Percentiles rank a stretch among this genome's conserved stretches.
Evolutionary conservation across 64 coral and sea anemone species (phyloP).

Genomic region (Hydrozoanthus tunicans): DNA sequence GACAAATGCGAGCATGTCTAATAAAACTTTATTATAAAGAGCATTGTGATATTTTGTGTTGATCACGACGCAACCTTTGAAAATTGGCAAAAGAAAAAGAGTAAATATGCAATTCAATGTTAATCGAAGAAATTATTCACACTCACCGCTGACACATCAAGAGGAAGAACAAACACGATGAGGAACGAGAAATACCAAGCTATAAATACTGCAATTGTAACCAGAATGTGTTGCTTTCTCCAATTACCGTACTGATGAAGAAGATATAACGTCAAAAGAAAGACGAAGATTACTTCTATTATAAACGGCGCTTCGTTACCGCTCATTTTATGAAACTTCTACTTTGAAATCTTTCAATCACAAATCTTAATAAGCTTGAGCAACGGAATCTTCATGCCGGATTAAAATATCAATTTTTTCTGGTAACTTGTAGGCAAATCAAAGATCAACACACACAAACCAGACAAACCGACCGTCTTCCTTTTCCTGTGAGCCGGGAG

Average conservation of each 20-base stretch:
- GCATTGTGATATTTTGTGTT: not conserved
- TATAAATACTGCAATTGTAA: conserved; percentile 91
- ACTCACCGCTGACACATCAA: conserved; percentile 99
- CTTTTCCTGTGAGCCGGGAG: not conserved
- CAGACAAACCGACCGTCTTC: not conserved
- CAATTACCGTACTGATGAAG: conserved; percentile 98
- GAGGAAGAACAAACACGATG: conserved; percentile 90
- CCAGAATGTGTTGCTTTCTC: conserved; percentile 97
- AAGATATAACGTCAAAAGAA: conserved; percentile 85
- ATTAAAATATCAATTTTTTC: not conserved
- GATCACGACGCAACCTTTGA: not conserved
- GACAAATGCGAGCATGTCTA: not conserved
- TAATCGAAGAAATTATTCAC: not conserved
- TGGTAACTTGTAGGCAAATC: not conserved
- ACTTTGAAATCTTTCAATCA: not conserved
- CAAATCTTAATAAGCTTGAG: not conserved
- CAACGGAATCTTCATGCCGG: not conserved
- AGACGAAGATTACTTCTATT: conserved; percentile 89
- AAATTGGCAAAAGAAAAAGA: not conserved
- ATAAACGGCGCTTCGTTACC: conserved; percentile 79
- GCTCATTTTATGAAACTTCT: conserved; percentile 34
- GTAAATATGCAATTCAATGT: not conserved
- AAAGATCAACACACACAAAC: conserved; percentile 6
- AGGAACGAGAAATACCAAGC: conserved; percentile 99
- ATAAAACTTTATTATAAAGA: not conserved